Base-by-base conservation (phyloP, 35 echinoderm and acorn worm species). In the Hemicentrotus pulcherrimus region DNA sequence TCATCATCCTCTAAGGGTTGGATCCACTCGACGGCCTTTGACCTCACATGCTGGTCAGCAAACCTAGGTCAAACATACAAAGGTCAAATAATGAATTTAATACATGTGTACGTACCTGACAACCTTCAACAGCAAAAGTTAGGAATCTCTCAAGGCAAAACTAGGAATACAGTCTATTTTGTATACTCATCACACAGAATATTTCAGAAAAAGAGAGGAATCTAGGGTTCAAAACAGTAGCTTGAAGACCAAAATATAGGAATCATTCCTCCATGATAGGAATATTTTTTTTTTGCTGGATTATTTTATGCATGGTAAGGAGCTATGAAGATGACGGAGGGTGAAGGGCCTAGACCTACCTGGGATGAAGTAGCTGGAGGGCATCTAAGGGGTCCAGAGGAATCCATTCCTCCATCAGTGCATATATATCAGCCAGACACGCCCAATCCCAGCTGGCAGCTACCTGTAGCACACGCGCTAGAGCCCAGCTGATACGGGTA, bases 381-480 rank as follows among this genome's bases (percentile, higher is more conserved):
- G 97, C 96, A 55, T 99, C 95, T 8, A 99, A 24, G 15, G 98
- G 97, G 32, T 95, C 95, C 48, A 98, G 47, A 5, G 98, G 94
- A 9, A 94, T 86, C 98, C 98, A 99, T 86, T 94, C 96, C 33
- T 91, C 52, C 13, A 99, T 41, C 70, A 99, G 70, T 8, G 95
- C 95, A 86, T 99, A 99, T 71, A 99, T 97, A 47, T 97, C 97
- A 31, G 96, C 86, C 24, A 99, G 88, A 19, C 95, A 97, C 4
- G 98, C 94, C 97, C 97, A 99, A 87, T 98, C 98, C 97, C 97
- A 99, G 95, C 95, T 97, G 4, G 96, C 94, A n/a, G 97, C 97
- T 0, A 97, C 97, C 11, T 94, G 47, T 22, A 99, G 85, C 47
- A 99, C 95, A 47, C 96, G 86, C 8, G 97, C 95, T 87, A 99